Base-by-base conservation (phyloP, 1,140 invertebrate genomes). In the Monochamus saltuarius region DNA sequence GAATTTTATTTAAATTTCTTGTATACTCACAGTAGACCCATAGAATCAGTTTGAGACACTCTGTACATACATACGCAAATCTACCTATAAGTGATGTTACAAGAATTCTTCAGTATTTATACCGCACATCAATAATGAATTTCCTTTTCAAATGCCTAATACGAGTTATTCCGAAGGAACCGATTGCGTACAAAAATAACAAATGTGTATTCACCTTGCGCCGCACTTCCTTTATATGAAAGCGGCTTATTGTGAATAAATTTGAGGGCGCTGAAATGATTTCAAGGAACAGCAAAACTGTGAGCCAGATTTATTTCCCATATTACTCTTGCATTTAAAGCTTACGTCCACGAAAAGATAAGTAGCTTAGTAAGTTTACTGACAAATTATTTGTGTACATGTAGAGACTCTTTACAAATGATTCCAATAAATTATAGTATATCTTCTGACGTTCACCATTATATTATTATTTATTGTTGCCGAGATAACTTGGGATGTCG, bases 381-480 rank as follows among this genome's bases (percentile, higher is more conserved):
- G 51, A 40, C 51, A 53, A 53, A 40, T 53, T 53, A 53, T 53
- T 53, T 53, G 51, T 53, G 51, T 40, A 53, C 51, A 53, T 53
- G 51, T 36, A 39, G 35, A 36, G 51, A 53, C 37, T 53, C 37
- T 19, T 53, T 53, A 53, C 51, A 53, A 53, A 53, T 53, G 51
- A 40, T 53, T 39, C 37, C 17, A n/a, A 53, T 53, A 53, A 53
- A 53, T 53, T 38, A 22, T 17, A 8, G 29, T 35, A 29, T 51
- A 51, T 51, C 49, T 51, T 51, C 36, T 17, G 11, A 36, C 29
- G 14, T 51, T 51, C 49, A 51, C n/a, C 29, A 29, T 36, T 13
- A 13, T 51, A 29, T 51, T 51, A 51, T 51, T 51, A 51, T 51
- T 51, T 51, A 51, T 29, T 11, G 49, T 36, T 10, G 17, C 10